These are phyloP conservation scores for Pseudomugil gertrudae DNA, from an alignment of 2,797 vertebrate species.

Conservation along the genomic window DNA sequence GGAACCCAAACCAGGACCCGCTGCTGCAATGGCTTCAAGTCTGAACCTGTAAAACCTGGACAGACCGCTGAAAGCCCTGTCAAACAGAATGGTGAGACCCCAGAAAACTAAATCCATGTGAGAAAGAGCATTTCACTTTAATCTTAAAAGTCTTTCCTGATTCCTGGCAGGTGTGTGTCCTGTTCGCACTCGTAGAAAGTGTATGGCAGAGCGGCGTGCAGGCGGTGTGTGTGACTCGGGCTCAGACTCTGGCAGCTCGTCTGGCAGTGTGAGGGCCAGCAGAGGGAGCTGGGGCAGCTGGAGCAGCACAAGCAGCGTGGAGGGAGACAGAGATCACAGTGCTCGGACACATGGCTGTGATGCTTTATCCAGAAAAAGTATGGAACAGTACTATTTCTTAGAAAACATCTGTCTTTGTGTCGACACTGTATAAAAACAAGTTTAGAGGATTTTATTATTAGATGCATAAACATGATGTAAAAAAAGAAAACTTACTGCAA, in stretches of 20 bases:
- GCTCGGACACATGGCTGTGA: constrained; percentile 78
- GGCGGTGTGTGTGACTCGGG: constrained; percentile 91
- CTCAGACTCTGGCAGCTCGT: constrained; percentile 94
- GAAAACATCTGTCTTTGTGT: constrained; percentile 2
- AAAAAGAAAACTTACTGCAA: background rate
- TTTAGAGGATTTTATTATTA: background rate
- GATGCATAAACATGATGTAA: background rate
- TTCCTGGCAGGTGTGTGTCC: constrained; percentile 71
- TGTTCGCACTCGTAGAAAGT: constrained; percentile 81
- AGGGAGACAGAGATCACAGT: constrained; percentile 89
- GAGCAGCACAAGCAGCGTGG: constrained; percentile 95
- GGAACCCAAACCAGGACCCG: constrained; percentile 79
- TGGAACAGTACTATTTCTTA: constrained; percentile 2
- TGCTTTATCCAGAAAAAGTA: constrained; percentile 81
- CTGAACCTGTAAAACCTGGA: constrained; percentile 81
- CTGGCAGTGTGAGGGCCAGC: constrained; percentile 92
- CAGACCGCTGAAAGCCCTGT: constrained; percentile 73
- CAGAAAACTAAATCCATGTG: background rate
- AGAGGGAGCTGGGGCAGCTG: constrained; percentile 98
- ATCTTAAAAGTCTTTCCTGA: background rate
- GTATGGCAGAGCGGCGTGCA: constrained; percentile 80
- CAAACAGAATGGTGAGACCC: constrained; percentile 85
- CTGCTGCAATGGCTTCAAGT: constrained; percentile 73
- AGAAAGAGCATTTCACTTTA: background rate
- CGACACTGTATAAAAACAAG: background rate